Evolutionary conservation across 2,113 vertebrate genomes (phyloP).

Genomic region (Phoxinus phoxinus): DNA sequence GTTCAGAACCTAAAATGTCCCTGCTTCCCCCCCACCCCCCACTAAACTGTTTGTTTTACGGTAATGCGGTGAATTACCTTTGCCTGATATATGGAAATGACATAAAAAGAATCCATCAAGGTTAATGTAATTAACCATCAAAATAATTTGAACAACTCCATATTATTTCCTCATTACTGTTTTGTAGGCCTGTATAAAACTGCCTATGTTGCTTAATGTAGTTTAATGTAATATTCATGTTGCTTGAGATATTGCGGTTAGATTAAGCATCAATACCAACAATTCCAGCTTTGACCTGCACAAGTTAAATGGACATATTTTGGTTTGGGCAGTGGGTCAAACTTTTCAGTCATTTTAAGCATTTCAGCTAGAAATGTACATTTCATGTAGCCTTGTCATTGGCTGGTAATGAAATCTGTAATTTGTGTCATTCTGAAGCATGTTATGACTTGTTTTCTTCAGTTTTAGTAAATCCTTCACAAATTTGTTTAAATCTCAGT

Average conservation of each 20-base stretch:
- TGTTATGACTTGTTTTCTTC: not conserved
- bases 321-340: not conserved
- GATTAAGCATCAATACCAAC: not conserved
- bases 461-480: conserved; percentile 19
- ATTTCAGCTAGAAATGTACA: not conserved
- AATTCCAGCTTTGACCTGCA: not conserved
- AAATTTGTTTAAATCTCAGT: not conserved
- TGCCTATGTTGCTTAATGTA: not conserved
- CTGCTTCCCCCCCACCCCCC: no score
- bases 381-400: not conserved
- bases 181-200: conserved; percentile 5
- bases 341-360: not conserved
- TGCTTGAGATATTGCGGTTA: not conserved
- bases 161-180: not conserved
- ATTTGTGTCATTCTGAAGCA: not conserved
- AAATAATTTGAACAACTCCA: not conserved
- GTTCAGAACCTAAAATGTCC: conserved; percentile 8
- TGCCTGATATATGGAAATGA: not conserved
- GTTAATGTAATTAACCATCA: not conserved
- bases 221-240: not conserved
- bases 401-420: not conserved
- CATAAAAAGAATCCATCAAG: not conserved
- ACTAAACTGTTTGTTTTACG: not conserved
- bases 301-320: not conserved
- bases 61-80: not conserved